A percentile compares a stretch with the other conserved stretches of the same genome.
phyloP scores from a whole-genome alignment of 2,113 vertebrate species.

The Malurus melanocephalus region DNA sequence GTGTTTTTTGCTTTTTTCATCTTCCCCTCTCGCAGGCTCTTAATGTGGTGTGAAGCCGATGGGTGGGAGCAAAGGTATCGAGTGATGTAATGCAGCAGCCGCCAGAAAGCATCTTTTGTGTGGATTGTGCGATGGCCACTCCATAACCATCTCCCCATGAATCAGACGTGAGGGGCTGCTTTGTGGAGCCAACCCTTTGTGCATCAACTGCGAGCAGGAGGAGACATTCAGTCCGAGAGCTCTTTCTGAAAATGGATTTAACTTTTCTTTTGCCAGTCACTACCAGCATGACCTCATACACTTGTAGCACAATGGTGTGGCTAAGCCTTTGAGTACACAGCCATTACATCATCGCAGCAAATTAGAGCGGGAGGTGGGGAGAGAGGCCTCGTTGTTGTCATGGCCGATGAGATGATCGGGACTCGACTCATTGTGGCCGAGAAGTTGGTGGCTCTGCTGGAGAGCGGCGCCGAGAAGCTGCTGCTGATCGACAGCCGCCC shows the following conservation, averaged over 20 bases:
- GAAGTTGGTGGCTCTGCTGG: conserved; percentile 88
- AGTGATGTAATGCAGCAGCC: conserved; percentile 77
- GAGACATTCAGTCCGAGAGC: conserved; percentile 69
- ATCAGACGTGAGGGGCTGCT: conserved; percentile 70
- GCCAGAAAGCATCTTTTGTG: conserved; percentile 76
- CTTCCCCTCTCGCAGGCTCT: conserved; percentile 51
- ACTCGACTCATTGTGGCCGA: conserved; percentile 78
- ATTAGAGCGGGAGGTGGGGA: conserved; percentile 63
- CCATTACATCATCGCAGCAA: conserved; percentile 76
- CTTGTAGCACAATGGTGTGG: conserved; percentile 76
- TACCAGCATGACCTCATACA: conserved; percentile 83
- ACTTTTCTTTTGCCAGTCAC: conserved; percentile 75
- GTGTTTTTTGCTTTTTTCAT: neutral
- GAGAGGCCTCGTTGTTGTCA: conserved; percentile 64
- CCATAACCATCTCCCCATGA: conserved; percentile 65
- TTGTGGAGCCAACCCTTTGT: conserved; percentile 65
- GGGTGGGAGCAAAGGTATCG: conserved; percentile 73
- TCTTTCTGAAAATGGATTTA: conserved; percentile 73
- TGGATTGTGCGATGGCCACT: conserved; percentile 64
- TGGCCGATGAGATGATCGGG: conserved; percentile 75
- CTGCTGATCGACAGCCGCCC: conserved; percentile 93
- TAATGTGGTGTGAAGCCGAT: conserved; percentile 38
- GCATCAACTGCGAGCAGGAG: conserved; percentile 61
- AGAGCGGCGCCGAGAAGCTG: conserved; percentile 84
- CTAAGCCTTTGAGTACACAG: conserved; percentile 82